A percentile compares a stretch with the other conserved stretches of the same genome.
These are phyloP conservation scores for Chondrilla cf. caribensis DNA, from an alignment of 37 sponge, comb jelly and placozoan species.

Conservation along the genomic window DNA sequence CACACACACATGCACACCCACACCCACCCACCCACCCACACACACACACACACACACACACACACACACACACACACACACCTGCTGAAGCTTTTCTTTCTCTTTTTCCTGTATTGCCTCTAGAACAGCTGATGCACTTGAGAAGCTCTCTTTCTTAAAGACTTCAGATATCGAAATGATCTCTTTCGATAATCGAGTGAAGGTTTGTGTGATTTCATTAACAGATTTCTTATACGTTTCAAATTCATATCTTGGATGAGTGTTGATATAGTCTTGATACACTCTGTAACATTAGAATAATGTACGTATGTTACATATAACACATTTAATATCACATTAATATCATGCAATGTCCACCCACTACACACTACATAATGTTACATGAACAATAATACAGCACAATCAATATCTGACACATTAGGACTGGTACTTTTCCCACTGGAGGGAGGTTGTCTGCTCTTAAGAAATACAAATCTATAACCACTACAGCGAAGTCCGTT, in stretches of 20 bases:
- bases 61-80: neutral
- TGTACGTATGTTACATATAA: neutral
- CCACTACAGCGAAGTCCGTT: no score
- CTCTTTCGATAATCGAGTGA: conserved; percentile 39
- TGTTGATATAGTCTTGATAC: neutral
- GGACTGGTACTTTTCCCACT: no score
- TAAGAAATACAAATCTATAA: no score
- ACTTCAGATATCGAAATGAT: neutral
- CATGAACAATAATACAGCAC: no score
- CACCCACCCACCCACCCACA: neutral
- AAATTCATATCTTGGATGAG: neutral
- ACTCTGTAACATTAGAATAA: neutral
- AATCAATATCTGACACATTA: neutral
- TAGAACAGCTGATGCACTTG: neutral
- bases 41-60: conserved; percentile 18
- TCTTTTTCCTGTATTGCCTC: conserved; percentile 41
- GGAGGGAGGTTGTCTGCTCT: no score
- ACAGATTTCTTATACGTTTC: conserved; percentile 26
- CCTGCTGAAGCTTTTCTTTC: conserved; percentile 54
- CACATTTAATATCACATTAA: neutral
- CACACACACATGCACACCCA: no score
- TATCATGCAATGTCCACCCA: no score
- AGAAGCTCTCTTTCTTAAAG: neutral
- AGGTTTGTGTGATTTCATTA: conserved; percentile 15
- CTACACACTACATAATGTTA: no score